These are phyloP conservation scores for Macaria notata DNA, from an alignment of 2,888 invertebrate genomes.

Conservation along the genomic window DNA sequence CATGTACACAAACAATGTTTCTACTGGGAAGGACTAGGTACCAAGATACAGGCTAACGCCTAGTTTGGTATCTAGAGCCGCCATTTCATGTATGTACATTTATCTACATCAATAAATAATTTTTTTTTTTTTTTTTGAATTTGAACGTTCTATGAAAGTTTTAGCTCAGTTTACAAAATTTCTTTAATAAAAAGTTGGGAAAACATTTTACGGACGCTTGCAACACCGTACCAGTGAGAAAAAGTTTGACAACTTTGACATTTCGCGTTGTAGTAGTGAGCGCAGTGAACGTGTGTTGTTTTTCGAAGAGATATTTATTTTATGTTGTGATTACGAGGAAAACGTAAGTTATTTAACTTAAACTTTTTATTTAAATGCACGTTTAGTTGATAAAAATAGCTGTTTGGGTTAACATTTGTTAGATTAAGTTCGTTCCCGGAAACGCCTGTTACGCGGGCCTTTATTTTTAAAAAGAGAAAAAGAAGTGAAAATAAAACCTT, in stretches of 20 bases:
- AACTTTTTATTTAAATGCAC: slow-evolving; percentile 44
- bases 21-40: too few relatives aligned
- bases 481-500: slow-evolving; percentile 68
- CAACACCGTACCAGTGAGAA: slow-evolving; percentile 55
- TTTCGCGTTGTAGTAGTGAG: slow-evolving; percentile 69
- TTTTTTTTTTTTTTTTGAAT: too few relatives aligned
- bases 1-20: too few relatives aligned
- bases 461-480: slow-evolving; percentile 53
- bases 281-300: slow-evolving; percentile 74
- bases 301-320: slow-evolving; percentile 56
- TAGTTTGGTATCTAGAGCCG: too few relatives aligned
- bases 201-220: slow-evolving; percentile 38
- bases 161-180: too few relatives aligned
- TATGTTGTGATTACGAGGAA: slow-evolving; percentile 67
- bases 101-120: too few relatives aligned
- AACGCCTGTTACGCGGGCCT: slow-evolving; percentile 57
- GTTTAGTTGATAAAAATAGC: slow-evolving; percentile 25
- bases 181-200: slow-evolving; percentile 28
- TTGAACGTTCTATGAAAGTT: too few relatives aligned
- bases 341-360: slow-evolving; percentile 70
- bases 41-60: too few relatives aligned
- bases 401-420: slow-evolving; percentile 14
- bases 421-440: slow-evolving; percentile 53
- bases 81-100: too few relatives aligned
- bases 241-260: slow-evolving; percentile 60